A percentile compares a stretch with the other conserved stretches of the same genome.
These are phyloP conservation scores for Turdus rufiventris DNA, from an alignment of 2,113 vertebrate genomes.

Conservation along the genomic window DNA sequence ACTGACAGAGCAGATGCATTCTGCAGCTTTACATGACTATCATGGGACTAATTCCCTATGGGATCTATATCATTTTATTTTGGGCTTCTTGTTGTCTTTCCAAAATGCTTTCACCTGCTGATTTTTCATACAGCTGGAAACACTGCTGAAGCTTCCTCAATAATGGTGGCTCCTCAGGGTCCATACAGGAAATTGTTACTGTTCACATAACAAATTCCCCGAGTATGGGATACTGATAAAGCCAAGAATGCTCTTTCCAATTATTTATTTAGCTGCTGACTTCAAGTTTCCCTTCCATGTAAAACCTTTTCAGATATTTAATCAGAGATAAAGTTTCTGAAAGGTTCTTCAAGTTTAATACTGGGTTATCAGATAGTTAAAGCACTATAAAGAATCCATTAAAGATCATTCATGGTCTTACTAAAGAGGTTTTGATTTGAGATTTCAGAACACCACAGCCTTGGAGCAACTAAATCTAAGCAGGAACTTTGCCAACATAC, in stretches of 20 bases:
- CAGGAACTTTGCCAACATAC: not conserved
- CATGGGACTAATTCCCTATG: not conserved
- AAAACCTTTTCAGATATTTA: not conserved
- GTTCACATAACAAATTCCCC: conserved; percentile 1
- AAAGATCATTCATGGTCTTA: conserved; percentile 28
- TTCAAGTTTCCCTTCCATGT: not conserved
- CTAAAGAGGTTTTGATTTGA: conserved; percentile 16
- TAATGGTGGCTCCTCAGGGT: not conserved
- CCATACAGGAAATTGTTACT: not conserved
- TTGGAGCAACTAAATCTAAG: not conserved
- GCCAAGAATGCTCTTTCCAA: not conserved
- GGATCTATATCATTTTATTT: not conserved
- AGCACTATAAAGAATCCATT: conserved; percentile 53
- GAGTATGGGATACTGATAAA: not conserved
- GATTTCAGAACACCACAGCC: not conserved
- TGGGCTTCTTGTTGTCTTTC: not conserved
- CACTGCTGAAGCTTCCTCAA: not conserved
- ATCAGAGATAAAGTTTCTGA: not conserved
- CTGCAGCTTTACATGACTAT: conserved; percentile 39
- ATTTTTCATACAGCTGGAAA: not conserved
- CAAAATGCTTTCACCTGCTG: not conserved
- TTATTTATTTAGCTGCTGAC: conserved; percentile 20
- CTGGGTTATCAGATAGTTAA: not conserved
- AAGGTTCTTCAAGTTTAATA: conserved; percentile 44
- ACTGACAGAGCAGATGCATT: not conserved